Evolutionary conservation across 2,113 vertebrate genomes (phyloP).

Genomic region (Plestiodon gilberti): DNA sequence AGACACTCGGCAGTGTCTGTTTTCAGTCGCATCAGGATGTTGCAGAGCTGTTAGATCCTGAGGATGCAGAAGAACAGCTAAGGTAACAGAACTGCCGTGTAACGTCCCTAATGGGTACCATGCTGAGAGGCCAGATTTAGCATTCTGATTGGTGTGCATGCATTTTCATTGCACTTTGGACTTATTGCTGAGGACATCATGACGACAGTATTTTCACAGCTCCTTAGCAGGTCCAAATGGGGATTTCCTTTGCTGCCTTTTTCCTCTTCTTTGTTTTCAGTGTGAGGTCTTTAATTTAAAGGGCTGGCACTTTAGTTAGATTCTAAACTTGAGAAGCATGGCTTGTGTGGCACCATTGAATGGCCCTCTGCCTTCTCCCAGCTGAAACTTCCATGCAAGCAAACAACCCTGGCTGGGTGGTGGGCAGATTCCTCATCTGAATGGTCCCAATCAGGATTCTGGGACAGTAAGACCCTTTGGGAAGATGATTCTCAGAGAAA

Average conservation of each 20-base stretch:
- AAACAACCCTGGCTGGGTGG: background rate
- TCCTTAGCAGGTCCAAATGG: background rate
- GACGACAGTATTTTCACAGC: background rate
- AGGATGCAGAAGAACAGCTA: constrained; percentile 52
- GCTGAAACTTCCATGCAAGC: background rate
- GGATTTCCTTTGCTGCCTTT: background rate
- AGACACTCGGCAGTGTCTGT: constrained; percentile 11
- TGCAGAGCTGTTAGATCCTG: background rate
- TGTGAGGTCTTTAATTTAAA: background rate
- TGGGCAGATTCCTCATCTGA: background rate
- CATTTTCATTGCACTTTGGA: background rate
- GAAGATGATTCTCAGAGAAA: background rate
- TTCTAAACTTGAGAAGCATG: background rate
- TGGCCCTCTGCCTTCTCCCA: background rate
- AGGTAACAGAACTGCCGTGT: constrained; percentile 31
- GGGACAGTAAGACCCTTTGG: background rate
- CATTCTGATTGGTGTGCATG: rapidly evolving
- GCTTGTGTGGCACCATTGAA: too few relatives aligned
- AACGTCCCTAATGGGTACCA: rapidly evolving
- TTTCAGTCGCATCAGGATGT: constrained; percentile 33
- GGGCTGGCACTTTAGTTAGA: background rate
- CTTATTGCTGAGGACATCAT: background rate
- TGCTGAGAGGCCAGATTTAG: too few relatives aligned
- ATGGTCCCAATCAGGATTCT: too few relatives aligned
- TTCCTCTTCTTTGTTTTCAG: background rate